A percentile compares a stretch with the other conserved stretches of the same genome.
Conservation (phyloP, 1,140 invertebrate species). For the Brachionus asplanchnoidis region DNA sequence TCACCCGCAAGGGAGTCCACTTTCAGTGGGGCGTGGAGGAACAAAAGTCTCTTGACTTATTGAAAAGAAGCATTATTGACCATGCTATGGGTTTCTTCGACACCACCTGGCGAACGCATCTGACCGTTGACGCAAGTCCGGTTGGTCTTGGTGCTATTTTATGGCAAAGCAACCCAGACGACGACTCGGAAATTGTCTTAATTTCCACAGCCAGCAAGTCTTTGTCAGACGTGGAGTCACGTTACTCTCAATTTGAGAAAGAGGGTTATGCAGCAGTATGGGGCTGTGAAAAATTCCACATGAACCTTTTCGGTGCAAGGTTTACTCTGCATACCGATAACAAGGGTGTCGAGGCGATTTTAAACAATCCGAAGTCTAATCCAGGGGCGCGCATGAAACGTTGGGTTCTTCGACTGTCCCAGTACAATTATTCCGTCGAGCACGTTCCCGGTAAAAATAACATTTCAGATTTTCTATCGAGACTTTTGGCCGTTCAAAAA, state of each 20-base stretch:
- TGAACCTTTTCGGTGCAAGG: not conserved
- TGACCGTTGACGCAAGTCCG: constrained; percentile 45
- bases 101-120: not conserved
- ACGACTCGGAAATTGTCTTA: constrained; percentile 39
- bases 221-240: constrained; percentile 44
- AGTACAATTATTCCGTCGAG: no score
- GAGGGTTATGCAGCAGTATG: constrained; percentile 44
- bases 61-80: constrained; percentile 42
- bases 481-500: no score
- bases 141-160: constrained; percentile 53
- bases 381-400: no score
- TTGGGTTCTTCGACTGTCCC: no score
- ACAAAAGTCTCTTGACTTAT: not conserved
- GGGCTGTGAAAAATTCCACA: not conserved
- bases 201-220: constrained; percentile 47
- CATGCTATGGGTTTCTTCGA: not conserved
- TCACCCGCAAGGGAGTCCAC: no score
- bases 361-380: no score
- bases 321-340: constrained; percentile 12
- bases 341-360: not conserved
- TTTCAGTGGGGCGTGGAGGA: constrained; percentile 6
- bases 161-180: constrained; percentile 49
- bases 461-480: no score
- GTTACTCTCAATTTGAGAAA: constrained; percentile 48
- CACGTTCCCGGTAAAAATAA: no score